phyloP scores from a whole-genome alignment of 2,113 vertebrate genomes.

The Colaptes auratus region DNA sequence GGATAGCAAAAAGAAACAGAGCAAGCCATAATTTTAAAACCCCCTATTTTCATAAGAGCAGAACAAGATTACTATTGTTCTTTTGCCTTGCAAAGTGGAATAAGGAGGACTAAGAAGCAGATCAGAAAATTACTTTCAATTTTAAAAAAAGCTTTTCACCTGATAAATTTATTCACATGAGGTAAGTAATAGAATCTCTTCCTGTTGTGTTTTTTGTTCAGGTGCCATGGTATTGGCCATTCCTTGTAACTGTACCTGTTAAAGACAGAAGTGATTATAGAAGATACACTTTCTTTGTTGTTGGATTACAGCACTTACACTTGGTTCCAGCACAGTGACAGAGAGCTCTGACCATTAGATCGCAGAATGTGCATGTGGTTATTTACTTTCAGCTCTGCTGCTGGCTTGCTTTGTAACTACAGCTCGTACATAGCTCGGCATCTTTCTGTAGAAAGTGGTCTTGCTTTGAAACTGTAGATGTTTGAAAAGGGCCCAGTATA shows the following conservation, averaged over 20 bases:
- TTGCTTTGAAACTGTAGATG: neutral
- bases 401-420: neutral
- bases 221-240: conserved; percentile 92
- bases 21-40: neutral
- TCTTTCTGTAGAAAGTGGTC: neutral
- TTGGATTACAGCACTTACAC: neutral
- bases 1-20: neutral
- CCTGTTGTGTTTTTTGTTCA: conserved; percentile 86
- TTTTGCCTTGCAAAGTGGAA: neutral
- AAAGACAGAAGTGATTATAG: neutral
- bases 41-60: neutral
- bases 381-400: neutral
- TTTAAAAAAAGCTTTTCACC: conserved; percentile 73
- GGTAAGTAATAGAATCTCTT: conserved; percentile 85
- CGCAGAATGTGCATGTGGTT: accelerated
- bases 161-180: conserved; percentile 84
- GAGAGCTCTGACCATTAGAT: neutral
- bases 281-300: neutral
- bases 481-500: neutral
- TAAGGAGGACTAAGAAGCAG: neutral
- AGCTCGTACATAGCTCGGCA: accelerated
- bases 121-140: neutral
- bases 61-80: neutral
- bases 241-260: conserved; percentile 90
- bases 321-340: neutral